Evolutionary conservation across 2,797 vertebrate species (phyloP).

Genomic region (Pelodytes ibericus): DNA sequence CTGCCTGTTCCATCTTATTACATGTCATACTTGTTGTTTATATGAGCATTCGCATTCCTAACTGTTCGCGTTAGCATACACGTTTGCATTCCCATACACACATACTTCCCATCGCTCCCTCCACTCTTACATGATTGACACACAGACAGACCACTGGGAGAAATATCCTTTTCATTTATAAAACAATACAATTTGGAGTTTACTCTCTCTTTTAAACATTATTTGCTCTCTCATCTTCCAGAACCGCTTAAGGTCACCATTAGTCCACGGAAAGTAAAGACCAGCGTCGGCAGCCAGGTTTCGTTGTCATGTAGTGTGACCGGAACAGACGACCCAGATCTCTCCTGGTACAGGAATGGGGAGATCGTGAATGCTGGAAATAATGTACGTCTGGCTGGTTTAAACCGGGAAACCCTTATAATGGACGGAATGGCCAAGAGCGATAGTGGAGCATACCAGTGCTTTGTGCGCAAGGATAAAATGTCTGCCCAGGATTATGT

Average conservation of each 20-base stretch:
- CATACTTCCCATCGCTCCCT: too few species aligned
- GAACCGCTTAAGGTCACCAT: conserved; percentile 93
- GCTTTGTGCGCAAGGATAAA: conserved; percentile 91
- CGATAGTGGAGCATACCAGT: conserved; percentile 96
- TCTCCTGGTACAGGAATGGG: conserved; percentile 96
- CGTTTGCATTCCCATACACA: too few species aligned
- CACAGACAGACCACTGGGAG: too few species aligned
- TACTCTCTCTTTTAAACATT: neutral
- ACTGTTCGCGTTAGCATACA: too few species aligned
- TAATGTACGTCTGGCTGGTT: conserved; percentile 88
- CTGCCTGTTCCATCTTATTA: too few species aligned
- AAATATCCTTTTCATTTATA: too few species aligned
- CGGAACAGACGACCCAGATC: conserved; percentile 90
- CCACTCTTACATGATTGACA: too few species aligned
- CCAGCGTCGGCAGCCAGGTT: conserved; percentile 96
- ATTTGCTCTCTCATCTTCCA: conserved; percentile 61
- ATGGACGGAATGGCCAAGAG: conserved; percentile 98
- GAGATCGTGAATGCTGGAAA: conserved; percentile 92
- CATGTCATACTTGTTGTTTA: too few species aligned
- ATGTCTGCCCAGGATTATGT: conserved; percentile 98
- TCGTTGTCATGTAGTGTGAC: conserved; percentile 94
- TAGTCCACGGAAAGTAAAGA: conserved; percentile 93
- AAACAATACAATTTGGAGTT: too few species aligned
- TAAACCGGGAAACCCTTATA: conserved; percentile 90
- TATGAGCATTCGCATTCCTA: too few species aligned